These are phyloP conservation scores for Peromyscus melanophrys DNA, from an alignment of 2,797 vertebrate genomes.

Conservation along the genomic window DNA sequence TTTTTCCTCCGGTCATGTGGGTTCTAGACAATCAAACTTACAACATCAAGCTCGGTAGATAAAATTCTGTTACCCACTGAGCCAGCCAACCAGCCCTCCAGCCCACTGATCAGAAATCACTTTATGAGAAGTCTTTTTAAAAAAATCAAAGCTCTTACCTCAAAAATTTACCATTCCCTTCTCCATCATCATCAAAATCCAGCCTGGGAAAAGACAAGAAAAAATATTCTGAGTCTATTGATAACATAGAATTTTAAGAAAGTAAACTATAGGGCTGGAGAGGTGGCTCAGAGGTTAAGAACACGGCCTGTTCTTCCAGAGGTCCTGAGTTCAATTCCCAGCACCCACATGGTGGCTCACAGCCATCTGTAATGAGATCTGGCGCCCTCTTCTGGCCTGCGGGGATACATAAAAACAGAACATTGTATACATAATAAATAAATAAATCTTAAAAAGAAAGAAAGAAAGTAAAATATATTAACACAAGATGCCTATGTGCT, in stretches of 20 bases:
- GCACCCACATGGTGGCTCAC: no score
- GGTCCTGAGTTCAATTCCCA: no score
- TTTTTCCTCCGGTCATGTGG: background rate
- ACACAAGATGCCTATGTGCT: constrained; percentile 26
- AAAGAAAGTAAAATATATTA: constrained; percentile 56
- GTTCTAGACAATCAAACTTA: background rate
- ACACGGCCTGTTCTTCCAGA: no score
- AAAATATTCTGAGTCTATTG: constrained; percentile 47
- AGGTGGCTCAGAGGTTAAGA: no score
- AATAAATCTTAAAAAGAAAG: no score
- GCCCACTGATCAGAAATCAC: background rate
- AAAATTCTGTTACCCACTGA: background rate
- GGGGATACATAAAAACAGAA: no score
- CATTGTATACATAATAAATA: no score
- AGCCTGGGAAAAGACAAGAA: constrained; percentile 89
- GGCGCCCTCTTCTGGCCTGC: no score
- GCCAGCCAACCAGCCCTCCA: background rate
- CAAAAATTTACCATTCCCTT: constrained; percentile 95
- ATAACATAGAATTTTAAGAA: constrained; percentile 47
- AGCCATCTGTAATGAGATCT: no score
- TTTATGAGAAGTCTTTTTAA: background rate
- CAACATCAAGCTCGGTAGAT: background rate
- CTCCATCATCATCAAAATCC: constrained; percentile 95
- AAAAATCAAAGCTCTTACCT: constrained; percentile 90
- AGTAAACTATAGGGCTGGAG: constrained; percentile 4